phyloP scores from a whole-genome alignment of 2,888 invertebrate genomes.

The Trisateles emortualis region DNA sequence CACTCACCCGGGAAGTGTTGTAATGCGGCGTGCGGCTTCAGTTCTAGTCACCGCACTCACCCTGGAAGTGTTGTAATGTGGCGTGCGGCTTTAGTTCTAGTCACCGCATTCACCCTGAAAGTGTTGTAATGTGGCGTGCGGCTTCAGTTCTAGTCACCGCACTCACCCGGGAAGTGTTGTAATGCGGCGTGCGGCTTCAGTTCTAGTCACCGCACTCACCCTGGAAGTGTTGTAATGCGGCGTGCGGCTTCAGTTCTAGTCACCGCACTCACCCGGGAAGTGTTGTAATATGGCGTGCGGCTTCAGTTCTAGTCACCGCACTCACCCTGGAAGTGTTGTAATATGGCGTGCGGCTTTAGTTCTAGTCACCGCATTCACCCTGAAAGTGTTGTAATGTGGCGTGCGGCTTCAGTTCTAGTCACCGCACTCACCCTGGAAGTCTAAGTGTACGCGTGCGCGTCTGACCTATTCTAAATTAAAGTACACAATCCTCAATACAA shows the following conservation, averaged over 20 bases:
- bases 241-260: conserved; percentile 4
- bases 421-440: conserved; percentile 10
- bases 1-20: neutral
- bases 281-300: conserved; percentile 8
- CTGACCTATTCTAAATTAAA: conserved; percentile 16
- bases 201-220: too few relatives aligned
- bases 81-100: conserved; percentile 5
- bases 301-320: neutral
- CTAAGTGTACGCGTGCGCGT: neutral
- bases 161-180: neutral
- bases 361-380: too few relatives aligned
- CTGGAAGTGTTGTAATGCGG: conserved; percentile 1
- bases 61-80: conserved; percentile 1
- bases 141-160: neutral
- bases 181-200: conserved; percentile 7
- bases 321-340: neutral
- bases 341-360: conserved; percentile 7
- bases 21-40: conserved; percentile 8
- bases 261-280: too few relatives aligned
- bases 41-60: neutral
- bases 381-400: conserved; percentile 7
- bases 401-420: conserved; percentile 2
- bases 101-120: too few relatives aligned
- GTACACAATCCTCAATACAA: conserved; percentile 21
- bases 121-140: conserved; percentile 8